Conservation (phyloP, 2,113 vertebrate species). For the Motacilla alba region DNA sequence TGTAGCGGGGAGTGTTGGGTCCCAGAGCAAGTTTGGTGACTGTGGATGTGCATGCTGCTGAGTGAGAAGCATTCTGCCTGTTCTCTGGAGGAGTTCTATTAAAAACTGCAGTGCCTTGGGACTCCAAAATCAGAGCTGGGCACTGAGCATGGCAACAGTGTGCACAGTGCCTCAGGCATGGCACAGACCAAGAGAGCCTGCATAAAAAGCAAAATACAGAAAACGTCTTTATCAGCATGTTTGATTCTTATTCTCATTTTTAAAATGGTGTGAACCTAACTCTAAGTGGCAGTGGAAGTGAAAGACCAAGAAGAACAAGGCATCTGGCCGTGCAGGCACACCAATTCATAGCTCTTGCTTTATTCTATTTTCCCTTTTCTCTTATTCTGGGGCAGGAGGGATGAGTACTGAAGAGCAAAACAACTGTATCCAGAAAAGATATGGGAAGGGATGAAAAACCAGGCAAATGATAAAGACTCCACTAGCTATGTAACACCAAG, state of each 20-base stretch:
- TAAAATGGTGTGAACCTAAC: not conserved
- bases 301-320: not conserved
- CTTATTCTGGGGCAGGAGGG: not conserved
- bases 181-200: not conserved
- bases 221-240: not conserved
- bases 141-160: not conserved
- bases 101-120: not conserved
- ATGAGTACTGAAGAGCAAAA: not conserved
- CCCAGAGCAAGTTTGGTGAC: not conserved
- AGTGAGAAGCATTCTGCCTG: not conserved
- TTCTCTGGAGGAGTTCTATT: fast-evolving
- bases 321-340: not conserved
- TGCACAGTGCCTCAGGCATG: not conserved
- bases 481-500: not conserved
- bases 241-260: not conserved
- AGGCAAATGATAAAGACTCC: not conserved
- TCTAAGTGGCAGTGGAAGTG: not conserved
- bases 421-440: not conserved
- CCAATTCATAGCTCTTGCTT: not conserved
- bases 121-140: not conserved
- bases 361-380: not conserved
- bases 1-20: not conserved
- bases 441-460: not conserved
- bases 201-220: not conserved
- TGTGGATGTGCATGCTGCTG: too few relatives aligned